A percentile compares a stretch with the other conserved stretches of the same genome.
Evolutionary conservation across 1,140 invertebrate genomes (phyloP).

Genomic region (Conus ventricosus): DNA sequence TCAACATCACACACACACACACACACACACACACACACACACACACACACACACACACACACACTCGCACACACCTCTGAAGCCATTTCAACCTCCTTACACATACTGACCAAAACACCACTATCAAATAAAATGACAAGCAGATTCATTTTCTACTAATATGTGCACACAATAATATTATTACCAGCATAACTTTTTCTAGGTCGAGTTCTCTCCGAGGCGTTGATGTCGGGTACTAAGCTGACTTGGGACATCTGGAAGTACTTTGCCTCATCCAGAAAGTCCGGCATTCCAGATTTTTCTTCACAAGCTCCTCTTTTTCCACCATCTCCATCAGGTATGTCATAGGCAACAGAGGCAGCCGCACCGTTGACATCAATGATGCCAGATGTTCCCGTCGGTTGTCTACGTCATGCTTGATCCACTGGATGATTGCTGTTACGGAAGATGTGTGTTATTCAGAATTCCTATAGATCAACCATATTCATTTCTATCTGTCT

Average conservation of each 20-base stretch:
- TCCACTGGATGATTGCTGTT: constrained; percentile 69
- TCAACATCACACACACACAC: neutral
- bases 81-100: too few relatives aligned
- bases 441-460: neutral
- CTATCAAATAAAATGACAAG: too few relatives aligned
- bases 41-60: neutral
- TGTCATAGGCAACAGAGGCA: constrained; percentile 67
- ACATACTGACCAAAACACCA: too few relatives aligned
- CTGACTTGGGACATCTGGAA: constrained; percentile 72
- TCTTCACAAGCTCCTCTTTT: constrained; percentile 67
- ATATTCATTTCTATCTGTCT: too few relatives aligned
- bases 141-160: too few relatives aligned
- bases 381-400: constrained; percentile 59
- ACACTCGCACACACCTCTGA: neutral
- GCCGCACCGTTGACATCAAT: constrained; percentile 69
- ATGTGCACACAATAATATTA: neutral
- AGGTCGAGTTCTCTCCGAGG: constrained; percentile 68
- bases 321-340: constrained; percentile 71
- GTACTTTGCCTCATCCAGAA: constrained; percentile 71
- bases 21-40: neutral
- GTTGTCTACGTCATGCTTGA: constrained; percentile 59
- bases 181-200: constrained; percentile 74
- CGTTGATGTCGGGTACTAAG: constrained; percentile 61
- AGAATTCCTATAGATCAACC: neutral
- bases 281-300: constrained; percentile 72